These are phyloP conservation scores for Intellagama lesueurii DNA, from an alignment of 2,797 vertebrate genomes.

Conservation along the genomic window DNA sequence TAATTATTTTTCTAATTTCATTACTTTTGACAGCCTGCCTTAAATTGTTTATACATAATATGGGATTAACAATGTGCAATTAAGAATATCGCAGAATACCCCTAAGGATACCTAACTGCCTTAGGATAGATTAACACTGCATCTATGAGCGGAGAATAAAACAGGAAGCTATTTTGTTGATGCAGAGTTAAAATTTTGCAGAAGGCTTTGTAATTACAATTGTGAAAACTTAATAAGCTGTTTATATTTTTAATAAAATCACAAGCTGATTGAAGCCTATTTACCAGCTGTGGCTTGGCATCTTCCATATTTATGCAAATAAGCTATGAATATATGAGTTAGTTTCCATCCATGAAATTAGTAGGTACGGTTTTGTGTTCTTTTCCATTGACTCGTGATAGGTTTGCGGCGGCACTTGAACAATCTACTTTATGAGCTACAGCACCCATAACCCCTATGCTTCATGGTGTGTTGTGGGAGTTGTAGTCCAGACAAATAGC, in stretches of 20 bases:
- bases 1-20: conserved; percentile 43
- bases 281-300: conserved; percentile 35
- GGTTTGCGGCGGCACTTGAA: too few species aligned
- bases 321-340: conserved; percentile 3
- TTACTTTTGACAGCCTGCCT: conserved; percentile 37
- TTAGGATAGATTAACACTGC: conserved; percentile 26
- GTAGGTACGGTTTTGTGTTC: background rate
- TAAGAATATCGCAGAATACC: conserved; percentile 27
- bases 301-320: conserved; percentile 31
- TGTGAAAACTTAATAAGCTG: conserved; percentile 42
- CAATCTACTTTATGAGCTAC: too few species aligned
- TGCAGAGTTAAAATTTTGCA: conserved; percentile 21
- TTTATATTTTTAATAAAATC: conserved; percentile 45
- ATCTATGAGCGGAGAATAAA: background rate
- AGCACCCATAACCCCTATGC: too few species aligned
- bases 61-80: conserved; percentile 40
- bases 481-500: too few species aligned
- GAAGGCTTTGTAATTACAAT: conserved; percentile 41
- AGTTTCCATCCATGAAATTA: conserved; percentile 5
- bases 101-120: conserved; percentile 32
- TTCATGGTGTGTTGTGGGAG: too few species aligned
- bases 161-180: conserved; percentile 21
- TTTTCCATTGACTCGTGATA: background rate
- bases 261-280: conserved; percentile 35
- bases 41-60: conserved; percentile 36